A percentile compares a stretch with the other conserved stretches of the same genome.
These are phyloP conservation scores for Rhynchopsitta pachyrhyncha DNA, from an alignment of 2,113 vertebrate species.

Conservation along the genomic window DNA sequence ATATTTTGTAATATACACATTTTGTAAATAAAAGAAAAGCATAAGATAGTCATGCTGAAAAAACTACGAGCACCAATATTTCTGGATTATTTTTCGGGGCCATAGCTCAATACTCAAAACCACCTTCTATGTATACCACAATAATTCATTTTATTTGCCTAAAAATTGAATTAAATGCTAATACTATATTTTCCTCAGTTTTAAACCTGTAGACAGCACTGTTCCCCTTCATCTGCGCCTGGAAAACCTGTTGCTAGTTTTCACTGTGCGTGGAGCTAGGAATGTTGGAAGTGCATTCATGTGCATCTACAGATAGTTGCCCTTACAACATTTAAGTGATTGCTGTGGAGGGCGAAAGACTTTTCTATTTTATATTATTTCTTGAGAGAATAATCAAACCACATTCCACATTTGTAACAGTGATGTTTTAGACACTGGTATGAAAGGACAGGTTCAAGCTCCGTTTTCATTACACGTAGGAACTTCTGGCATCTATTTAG, in stretches of 20 bases:
- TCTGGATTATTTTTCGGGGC: not conserved
- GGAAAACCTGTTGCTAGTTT: not conserved
- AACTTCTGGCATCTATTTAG: not conserved
- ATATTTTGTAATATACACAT: not conserved
- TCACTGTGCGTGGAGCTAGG: fast-evolving
- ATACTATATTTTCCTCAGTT: not conserved
- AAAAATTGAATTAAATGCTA: not conserved
- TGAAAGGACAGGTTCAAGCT: not conserved
- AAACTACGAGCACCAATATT: not conserved
- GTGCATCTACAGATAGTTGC: not conserved
- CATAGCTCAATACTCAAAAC: not conserved
- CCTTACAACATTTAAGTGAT: not conserved
- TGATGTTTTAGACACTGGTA: not conserved
- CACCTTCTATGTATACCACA: not conserved
- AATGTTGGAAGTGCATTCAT: fast-evolving
- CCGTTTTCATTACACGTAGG: not conserved
- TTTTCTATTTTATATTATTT: not conserved
- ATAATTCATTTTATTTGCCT: not conserved
- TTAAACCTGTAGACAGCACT: not conserved
- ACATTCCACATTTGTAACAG: not conserved
- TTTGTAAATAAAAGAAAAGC: not conserved
- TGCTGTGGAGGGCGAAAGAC: not conserved
- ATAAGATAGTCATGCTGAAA: not conserved
- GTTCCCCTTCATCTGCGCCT: not conserved
- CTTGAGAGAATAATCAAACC: not conserved